Base-by-base conservation (phyloP, 2,888 invertebrate genomes). In the Drosophila subsilvestris region DNA sequence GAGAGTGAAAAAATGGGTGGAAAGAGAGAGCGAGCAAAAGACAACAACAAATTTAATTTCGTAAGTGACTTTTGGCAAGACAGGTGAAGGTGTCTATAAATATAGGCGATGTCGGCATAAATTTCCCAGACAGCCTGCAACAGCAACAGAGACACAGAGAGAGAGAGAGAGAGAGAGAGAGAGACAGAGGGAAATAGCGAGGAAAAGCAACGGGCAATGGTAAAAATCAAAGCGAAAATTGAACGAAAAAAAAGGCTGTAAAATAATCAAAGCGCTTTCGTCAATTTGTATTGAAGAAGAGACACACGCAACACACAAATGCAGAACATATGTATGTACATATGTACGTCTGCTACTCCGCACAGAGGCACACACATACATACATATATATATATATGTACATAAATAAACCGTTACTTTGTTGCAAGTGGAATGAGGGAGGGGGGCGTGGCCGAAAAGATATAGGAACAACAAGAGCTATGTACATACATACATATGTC, bases 21-120 rank as follows among this genome's bases (percentile, higher is more conserved):
- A 48, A 12, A 37, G 44, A 3, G 47, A 53, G 53, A 59, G 47
- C 58, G 20, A 57, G 53, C 62, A 66, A 56, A 56, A 61, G 66
- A 62, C 66, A 66, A 71, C 73, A 78, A 51, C 76, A 80, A 84
- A 86, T 84, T 83, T 84, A 86, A 84, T 84, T 83, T 86, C 76
- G 76, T 84, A 83, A 86, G 84, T 84, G 86, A 84, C 79, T 84
- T 75, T 80, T 77, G 76, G 75, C 75, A 75, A 79, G 82, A 74
- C 82, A 82, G 82, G 79, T 82, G 82, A 84, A 81, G 76, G 79
- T 65, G 75, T 79, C 79, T 82, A 82, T 82, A 82, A 82, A 82
- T 82, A 82, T 81, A 75, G 72, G 81, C 81, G 69, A 74, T 75
- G 79, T 79, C 77, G 79, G 75, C 73, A 84, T 79, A 84, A 67